Conservation (phyloP, 2,888 invertebrate genomes). For the Acrocyrtus sp. region DNA sequence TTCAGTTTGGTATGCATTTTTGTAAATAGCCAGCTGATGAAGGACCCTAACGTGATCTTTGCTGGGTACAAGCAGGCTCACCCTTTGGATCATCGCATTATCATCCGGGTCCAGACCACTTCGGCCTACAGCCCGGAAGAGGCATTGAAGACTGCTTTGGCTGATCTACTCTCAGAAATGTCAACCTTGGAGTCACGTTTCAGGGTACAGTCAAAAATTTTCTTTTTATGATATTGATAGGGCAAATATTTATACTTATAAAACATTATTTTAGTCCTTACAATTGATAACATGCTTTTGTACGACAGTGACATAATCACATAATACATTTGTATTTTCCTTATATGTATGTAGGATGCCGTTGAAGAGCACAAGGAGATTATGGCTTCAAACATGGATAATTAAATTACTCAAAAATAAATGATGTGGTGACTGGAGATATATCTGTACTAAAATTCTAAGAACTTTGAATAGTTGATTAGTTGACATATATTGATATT, state of each 20-base stretch:
- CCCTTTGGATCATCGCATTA: conserved; percentile 97
- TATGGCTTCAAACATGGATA: neutral
- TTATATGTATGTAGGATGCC: neutral
- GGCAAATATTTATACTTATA: neutral
- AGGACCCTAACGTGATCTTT: conserved; percentile 97
- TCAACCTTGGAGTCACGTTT: conserved; percentile 97
- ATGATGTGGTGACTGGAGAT: too few relatives aligned
- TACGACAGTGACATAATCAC: too few relatives aligned
- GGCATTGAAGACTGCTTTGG: neutral
- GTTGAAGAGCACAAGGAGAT: neutral
- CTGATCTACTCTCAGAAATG: conserved; percentile 78
- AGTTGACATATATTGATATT: too few relatives aligned
- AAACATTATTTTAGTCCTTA: neutral
- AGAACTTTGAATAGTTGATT: too few relatives aligned
- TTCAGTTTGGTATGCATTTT: too few relatives aligned
- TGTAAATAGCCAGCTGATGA: conserved; percentile 84
- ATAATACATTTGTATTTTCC: too few relatives aligned
- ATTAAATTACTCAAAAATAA: too few relatives aligned
- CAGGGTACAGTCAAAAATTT: conserved; percentile 72
- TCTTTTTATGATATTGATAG: neutral
- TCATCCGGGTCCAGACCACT: conserved; percentile 94
- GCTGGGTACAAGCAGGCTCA: conserved; percentile 99
- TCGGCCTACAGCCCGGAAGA: conserved; percentile 97
- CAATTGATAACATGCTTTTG: too few relatives aligned
- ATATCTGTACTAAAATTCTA: too few relatives aligned